Evolutionary conservation across 2,113 vertebrate species (phyloP).

Genomic region (Mus spicilegus): DNA sequence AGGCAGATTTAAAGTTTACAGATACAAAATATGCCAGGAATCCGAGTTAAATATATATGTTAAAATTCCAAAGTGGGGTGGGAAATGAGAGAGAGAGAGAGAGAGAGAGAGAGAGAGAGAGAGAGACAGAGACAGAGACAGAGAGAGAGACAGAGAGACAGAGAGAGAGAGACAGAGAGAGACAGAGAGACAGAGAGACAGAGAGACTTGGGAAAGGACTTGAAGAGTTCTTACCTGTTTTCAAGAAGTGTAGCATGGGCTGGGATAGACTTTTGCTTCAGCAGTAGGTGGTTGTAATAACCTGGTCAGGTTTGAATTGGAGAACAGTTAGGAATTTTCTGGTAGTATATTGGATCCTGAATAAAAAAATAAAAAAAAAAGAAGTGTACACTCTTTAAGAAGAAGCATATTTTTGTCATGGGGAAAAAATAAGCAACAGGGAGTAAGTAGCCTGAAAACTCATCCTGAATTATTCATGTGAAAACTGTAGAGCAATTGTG

Average conservation of each 20-base stretch:
- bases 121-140: background rate
- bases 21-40: background rate
- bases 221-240: background rate
- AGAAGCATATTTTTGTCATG: background rate
- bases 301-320: background rate
- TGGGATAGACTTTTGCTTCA: background rate
- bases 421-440: background rate
- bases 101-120: background rate
- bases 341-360: background rate
- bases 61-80: background rate
- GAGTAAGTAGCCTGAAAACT: background rate
- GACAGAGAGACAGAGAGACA: background rate
- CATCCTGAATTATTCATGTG: background rate
- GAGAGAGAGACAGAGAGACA: background rate
- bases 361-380: too few species aligned
- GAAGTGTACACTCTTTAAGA: background rate
- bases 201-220: background rate
- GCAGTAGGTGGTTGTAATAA: background rate
- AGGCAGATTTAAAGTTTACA: background rate
- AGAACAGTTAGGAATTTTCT: background rate
- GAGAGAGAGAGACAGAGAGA: background rate
- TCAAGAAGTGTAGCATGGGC: background rate
- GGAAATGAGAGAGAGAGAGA: background rate
- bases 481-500: background rate
- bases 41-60: constrained; percentile 7